phyloP scores from a whole-genome alignment of 35 echinoderm and acorn worm genomes.

The Antedon bifida region DNA sequence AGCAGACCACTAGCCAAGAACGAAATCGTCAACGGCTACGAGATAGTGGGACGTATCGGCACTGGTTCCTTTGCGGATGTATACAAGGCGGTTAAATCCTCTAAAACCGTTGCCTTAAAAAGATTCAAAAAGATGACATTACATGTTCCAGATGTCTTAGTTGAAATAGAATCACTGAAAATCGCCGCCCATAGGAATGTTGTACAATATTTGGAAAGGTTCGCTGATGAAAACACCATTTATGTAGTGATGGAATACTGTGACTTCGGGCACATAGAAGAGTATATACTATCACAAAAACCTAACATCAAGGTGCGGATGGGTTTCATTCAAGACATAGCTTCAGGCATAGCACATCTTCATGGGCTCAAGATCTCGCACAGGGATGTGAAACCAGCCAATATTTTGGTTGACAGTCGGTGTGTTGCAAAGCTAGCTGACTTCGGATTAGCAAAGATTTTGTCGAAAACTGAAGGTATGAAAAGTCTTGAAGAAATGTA shows the following conservation, averaged over 20 bases:
- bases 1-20: background rate
- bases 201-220: background rate
- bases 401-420: background rate
- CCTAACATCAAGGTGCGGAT: background rate
- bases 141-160: background rate
- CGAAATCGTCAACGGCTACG: background rate
- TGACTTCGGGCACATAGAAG: background rate
- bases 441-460: background rate
- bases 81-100: background rate
- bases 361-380: background rate
- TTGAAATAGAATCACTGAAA: background rate
- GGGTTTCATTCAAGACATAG: background rate
- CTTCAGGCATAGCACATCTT: background rate
- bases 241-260: conserved; percentile 14
- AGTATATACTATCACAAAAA: background rate
- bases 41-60: background rate
- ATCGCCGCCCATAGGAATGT: conserved; percentile 1
- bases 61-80: background rate
- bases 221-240: background rate
- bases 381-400: background rate
- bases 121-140: background rate
- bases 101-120: background rate
- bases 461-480: background rate
- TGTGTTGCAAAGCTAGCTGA: background rate
- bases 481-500: background rate